Conservation (phyloP, 2,113 vertebrate species). For the Hiodon tergisus region DNA sequence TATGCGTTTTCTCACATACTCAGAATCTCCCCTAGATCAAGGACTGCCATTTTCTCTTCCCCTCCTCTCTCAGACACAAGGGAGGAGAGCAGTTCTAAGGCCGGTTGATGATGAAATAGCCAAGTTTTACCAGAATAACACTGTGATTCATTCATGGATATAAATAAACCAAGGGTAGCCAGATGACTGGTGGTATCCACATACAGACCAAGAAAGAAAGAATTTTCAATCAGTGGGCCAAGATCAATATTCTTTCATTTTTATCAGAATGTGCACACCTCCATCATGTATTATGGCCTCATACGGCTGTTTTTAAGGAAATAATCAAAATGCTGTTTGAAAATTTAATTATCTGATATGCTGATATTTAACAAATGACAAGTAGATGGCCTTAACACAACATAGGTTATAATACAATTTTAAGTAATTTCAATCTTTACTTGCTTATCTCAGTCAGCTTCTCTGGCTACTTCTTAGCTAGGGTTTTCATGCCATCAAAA, state of each 20-base stretch:
- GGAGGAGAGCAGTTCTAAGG: constrained; percentile 37
- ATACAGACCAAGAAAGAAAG: constrained; percentile 35
- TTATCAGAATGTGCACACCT: constrained; percentile 39
- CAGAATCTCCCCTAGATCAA: background rate
- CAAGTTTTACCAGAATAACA: constrained; percentile 45
- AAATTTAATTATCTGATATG: too few relatives aligned
- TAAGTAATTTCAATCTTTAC: too few relatives aligned
- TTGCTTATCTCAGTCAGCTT: too few relatives aligned
- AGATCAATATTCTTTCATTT: constrained; percentile 51
- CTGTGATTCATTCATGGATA: constrained; percentile 53
- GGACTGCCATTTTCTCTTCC: background rate
- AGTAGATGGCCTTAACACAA: too few relatives aligned
- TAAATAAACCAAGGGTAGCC: constrained; percentile 34
- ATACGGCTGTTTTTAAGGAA: background rate
- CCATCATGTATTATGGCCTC: background rate
- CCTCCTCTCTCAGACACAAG: constrained; percentile 19
- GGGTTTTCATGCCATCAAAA: too few relatives aligned
- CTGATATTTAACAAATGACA: too few relatives aligned
- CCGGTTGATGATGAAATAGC: constrained; percentile 45
- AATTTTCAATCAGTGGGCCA: constrained; percentile 44
- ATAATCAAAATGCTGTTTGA: too few relatives aligned
- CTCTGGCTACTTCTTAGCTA: too few relatives aligned
- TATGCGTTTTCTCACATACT: background rate
- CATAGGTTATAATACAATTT: too few relatives aligned
- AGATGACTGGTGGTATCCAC: constrained; percentile 36